A percentile compares a stretch with the other conserved stretches of the same genome.
phyloP scores from a whole-genome alignment of 2,888 invertebrate genomes.

The Ypsolopha scabrella region DNA sequence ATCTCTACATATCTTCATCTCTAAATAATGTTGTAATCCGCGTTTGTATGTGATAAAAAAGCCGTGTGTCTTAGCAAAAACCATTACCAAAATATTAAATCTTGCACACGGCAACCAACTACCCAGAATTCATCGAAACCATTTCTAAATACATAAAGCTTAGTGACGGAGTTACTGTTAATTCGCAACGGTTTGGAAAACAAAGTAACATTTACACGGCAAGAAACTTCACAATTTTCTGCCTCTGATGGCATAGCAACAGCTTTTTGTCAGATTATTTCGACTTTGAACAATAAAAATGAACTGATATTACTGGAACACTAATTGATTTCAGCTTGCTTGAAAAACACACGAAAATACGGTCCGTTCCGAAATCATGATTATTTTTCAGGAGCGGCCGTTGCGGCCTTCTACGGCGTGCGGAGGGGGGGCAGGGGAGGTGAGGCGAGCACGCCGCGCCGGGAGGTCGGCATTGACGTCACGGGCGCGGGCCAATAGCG shows the following conservation, averaged over 20 bases:
- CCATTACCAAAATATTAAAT: too few relatives aligned
- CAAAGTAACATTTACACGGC: too few relatives aligned
- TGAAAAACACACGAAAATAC: slow-evolving; percentile 13
- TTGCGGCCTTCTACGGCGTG: slow-evolving; percentile 47
- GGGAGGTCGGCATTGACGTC: slow-evolving; percentile 67
- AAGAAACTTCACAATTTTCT: background rate
- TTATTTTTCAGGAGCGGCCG: slow-evolving; percentile 56
- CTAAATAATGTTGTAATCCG: too few relatives aligned
- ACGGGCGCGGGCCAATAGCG: slow-evolving; percentile 50
- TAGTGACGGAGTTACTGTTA: too few relatives aligned
- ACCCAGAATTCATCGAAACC: too few relatives aligned
- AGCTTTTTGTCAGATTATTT: background rate
- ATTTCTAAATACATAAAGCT: too few relatives aligned
- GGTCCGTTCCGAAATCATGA: slow-evolving; percentile 52
- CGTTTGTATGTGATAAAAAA: too few relatives aligned
- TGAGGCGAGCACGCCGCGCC: slow-evolving; percentile 22
- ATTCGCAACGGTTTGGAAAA: too few relatives aligned
- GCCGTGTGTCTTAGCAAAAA: too few relatives aligned
- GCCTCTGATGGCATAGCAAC: background rate
- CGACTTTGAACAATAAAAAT: slow-evolving; percentile 3
- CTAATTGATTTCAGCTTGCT: background rate
- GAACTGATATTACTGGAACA: background rate
- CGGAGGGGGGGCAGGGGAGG: slow-evolving; percentile 21
- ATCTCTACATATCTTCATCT: too few relatives aligned
- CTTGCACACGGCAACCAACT: too few relatives aligned